Percentiles rank a stretch among this genome's conserved stretches.
phyloP scores from a whole-genome alignment of 2,888 invertebrate genomes.

The Helleia helle region DNA sequence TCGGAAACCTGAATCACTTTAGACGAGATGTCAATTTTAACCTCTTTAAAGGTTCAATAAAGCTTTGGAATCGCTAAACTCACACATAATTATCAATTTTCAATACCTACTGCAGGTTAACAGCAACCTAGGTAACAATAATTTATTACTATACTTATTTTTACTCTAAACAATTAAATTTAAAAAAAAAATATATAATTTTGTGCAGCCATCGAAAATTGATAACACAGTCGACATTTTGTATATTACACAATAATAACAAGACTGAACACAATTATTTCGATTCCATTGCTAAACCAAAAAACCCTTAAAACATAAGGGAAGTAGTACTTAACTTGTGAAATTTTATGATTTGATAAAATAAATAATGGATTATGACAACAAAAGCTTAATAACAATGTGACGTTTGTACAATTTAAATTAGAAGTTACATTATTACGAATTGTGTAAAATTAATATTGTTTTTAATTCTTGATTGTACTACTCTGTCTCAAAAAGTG shows the following conservation, averaged over 20 bases:
- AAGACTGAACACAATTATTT: neutral
- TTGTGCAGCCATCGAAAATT: neutral
- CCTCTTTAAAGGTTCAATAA: neutral
- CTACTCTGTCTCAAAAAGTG: conserved; percentile 1
- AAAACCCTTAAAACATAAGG: neutral
- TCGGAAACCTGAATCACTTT: too few relatives aligned
- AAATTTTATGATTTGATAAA: too few relatives aligned
- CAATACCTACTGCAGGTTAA: conserved; percentile 1
- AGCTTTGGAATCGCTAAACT: neutral
- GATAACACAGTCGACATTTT: neutral
- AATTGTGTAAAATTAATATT: conserved; percentile 1
- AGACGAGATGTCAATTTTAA: too few relatives aligned
- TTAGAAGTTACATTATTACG: neutral
- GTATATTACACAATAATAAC: neutral
- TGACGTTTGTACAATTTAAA: neutral
- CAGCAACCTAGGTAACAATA: conserved; percentile 3
- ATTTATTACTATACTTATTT: conserved; percentile 1
- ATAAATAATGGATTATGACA: neutral
- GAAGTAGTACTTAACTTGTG: too few relatives aligned
- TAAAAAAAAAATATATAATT: neutral
- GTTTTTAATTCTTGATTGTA: neutral
- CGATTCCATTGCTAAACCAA: neutral
- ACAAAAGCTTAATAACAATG: too few relatives aligned
- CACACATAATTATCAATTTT: neutral
- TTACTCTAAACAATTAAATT: neutral